Base-by-base conservation (phyloP, 1,140 invertebrate genomes). In the Rhysida immarginata region DNA sequence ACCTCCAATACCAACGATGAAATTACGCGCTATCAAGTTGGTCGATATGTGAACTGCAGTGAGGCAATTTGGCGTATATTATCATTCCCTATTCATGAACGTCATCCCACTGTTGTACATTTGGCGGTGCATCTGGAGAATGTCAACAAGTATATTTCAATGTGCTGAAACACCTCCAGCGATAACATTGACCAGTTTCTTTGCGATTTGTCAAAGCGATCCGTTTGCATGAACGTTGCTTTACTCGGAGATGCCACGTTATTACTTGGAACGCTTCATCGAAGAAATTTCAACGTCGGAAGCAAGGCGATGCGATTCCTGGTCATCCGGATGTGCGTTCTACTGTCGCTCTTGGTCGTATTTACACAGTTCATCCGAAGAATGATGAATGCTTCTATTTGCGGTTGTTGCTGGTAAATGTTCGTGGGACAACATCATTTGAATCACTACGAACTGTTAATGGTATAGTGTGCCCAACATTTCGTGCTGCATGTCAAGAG, bases 131-230 rank as follows among this genome's bases (percentile, higher is more conserved):
- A 72, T 63, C 55, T 71, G 42, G 66, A 71, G 62, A 71, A 72
- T 65, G 66, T 65, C 50, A 44, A 18, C 55, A 18, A 71, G 64
- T 57, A 60, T 58, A 14, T 41, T 21, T 43, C 42, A 68, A n/a
- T 59, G 53, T 57, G 62, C 61, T 13, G 49, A 35, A 53, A 56
- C 43, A 50, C 64, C 68, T 58, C 65, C 64, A 52, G 49, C 58
- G 25, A 71, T 70, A 58, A 74, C 71, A 58, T 60, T 74, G 14
- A 66, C 64, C 25, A 62, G 57, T 16, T 74, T 73, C 61, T 72
- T 72, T 56, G 42, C 56, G 55, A 43, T 71, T 0, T 72, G 65
- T 58, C 44, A 63, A 60, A 58, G 57, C 8, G 63, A 65, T 58
- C 16, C n/a, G 2, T 66, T 66, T 63, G 66, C 65, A 25, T 53